Evolutionary conservation across 2,113 vertebrate genomes (phyloP), one percentile per base, ranked within the genome.

Genomic region (Hyperoodon ampullatus): DNA sequence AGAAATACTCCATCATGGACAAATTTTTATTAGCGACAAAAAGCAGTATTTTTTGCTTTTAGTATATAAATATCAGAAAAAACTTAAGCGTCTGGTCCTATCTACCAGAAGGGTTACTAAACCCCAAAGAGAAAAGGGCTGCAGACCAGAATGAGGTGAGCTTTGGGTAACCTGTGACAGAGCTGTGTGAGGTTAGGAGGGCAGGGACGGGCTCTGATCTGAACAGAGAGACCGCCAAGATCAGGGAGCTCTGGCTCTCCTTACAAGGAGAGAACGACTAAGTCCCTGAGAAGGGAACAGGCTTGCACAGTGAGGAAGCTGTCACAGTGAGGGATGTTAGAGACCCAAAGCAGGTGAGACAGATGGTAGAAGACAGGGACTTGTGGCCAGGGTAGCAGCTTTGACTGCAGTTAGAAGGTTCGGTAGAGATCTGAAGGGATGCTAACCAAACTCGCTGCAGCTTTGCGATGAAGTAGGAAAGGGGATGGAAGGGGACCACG

Each of bases 1-100:
- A 84, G n/a, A 97, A 92, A 81, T 78, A 63, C 42, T 92, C 68
- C 15, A 53, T 77, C 63, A 89, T 30, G 88, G 12, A n/a, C 61
- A 72, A 61, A 83, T 83, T 95, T 74, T 88, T 88, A 83, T 90
- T 94, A 85, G n/a, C 58, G 93, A 92, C 53, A 85, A 83, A 85
- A 28, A 88, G 10, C 21, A 68, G 1, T 60, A 68, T 28, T 89
- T 83, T 97, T 91, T 93, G 26, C 47, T 77, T 93, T 82, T 63
- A 93, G 5, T 95, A 65, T 16, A 65, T 65, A 83, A 88, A 55
- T n/a, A 90, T 55, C 30, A 72, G 35, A 28, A 96, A 85, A 53
- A n/a, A 11, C 24, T 53, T 6, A 12, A 12, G 16, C 50, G 15
- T 42, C 68, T 58, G 16, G 13, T 55, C n/a, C 39, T 71, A 80